Base-by-base conservation (phyloP, 2,888 invertebrate genomes). In the Stenchaetothrips biformis region DNA sequence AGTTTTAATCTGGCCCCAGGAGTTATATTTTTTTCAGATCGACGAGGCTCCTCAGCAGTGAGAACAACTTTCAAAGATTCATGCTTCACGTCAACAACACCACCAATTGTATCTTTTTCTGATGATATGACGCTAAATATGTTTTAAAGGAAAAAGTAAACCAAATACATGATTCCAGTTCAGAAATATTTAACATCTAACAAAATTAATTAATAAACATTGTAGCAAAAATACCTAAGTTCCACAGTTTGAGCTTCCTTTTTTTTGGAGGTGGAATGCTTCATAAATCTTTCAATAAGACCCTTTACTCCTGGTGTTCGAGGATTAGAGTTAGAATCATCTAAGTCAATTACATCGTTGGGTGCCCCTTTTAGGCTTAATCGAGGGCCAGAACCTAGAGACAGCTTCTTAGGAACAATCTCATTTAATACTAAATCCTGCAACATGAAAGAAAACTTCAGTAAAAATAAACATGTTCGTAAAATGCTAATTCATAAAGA, bases 1-100 rank as follows among this genome's bases (percentile, higher is more conserved):
- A 90, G 91, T n/a, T 89, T 86, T 82, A 93, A 89, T 83, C 92
- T 92, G 3, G 91, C 91, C 0, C 96, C 95, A 77, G 94, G 93
- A 85, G 91, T 90, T 53, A 88, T 88, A 21, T 88, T 86, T 79
- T 85, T 86, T 79, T 85, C 84, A 4, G 84, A 74, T 11, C 67
- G 82, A 81, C 85, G 83, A 6, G 84, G 83, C 7, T 82, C 81
- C 48, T 83, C 83, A 1, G 82, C 83, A 7, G 79, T 49, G 25
- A 83, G 78, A 13, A 81, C 62, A 67, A 82, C n/a, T 47, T 79
- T 82, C 77, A 74, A 11, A 4, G 67, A 25, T 25, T 74, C 67
- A 6, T 74, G 67, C 67, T 74, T 74, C 6, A 74, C 67, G 8
- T 25, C 25, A 7, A 85, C 82, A 80, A 84, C 82, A 82, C 87